Base-by-base conservation (phyloP, 1,140 invertebrate species). In the Caerostris darwini region DNA sequence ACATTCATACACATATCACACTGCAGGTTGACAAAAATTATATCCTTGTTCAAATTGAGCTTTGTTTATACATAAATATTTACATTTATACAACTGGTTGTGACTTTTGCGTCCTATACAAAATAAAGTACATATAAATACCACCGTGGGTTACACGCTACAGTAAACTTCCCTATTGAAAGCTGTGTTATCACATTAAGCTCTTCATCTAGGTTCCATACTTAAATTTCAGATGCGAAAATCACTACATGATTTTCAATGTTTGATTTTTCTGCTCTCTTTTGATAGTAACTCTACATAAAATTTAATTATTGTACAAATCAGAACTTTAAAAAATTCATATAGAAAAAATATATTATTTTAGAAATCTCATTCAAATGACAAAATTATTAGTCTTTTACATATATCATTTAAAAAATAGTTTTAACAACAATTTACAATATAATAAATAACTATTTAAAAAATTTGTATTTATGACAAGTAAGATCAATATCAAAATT, bases 61-160 rank as follows among this genome's bases (percentile, higher is more conserved):
- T 85, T 58, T 57, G 56, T 54, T 64, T 89, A 69, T 69, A 89
- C 59, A 89, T 64, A 89, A 4, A 19, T 89, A 89, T 89, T 53
- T 89, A 89, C 87, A 89, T 89, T 89, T 89, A 89, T 89, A 89
- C 87, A 89, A 56, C 14, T 89, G 17, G 69, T n/a, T 69, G 53
- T 17, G 50, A 61, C 58, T 54, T 7, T 58, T n/a, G 7, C 50
- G 87, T 89, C 87, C 87, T 89, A 58, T 89, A 89, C 87, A 89
- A 7, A 89, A 69, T 12, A 69, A 54, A 89, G 59, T 34, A 69
- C 10, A 17, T 87, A 89, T 69, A 64, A 67, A 69, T 69, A 89
- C 54, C 82, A 57, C 57, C 54, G 34, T 17, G 57, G 57, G 57
- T 57, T 83, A 17, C 56, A 57, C n/a, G 7, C 19, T 8, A 57